These are phyloP conservation scores for Amblyraja radiata DNA, from an alignment of 2,797 vertebrate species.

Conservation along the genomic window DNA sequence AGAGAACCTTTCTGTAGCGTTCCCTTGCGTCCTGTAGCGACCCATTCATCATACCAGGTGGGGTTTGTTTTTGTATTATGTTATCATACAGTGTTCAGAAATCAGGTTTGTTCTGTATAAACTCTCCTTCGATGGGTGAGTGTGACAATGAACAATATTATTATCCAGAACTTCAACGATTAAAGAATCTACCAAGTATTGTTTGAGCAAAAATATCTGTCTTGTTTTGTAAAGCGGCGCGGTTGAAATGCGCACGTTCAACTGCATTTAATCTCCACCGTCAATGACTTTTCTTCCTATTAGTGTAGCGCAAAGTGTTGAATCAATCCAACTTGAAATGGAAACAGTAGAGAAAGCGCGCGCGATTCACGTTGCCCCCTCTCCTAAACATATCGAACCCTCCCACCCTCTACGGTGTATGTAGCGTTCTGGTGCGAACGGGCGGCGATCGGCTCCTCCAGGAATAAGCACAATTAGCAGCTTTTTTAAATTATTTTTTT, in stretches of 20 bases:
- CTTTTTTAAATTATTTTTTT: no score
- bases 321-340: background rate
- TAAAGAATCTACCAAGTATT: background rate
- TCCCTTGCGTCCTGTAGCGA: background rate
- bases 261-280: background rate
- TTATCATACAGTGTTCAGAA: background rate
- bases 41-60: background rate
- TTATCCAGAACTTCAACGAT: background rate
- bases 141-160: background rate
- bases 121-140: background rate
- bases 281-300: background rate
- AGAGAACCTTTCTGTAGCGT: background rate
- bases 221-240: background rate
- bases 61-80: background rate
- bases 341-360: no score
- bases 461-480: background rate
- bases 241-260: background rate
- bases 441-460: background rate
- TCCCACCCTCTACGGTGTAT: background rate
- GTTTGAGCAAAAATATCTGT: background rate
- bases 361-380: background rate
- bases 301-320: background rate
- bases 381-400: background rate
- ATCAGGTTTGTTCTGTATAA: background rate
- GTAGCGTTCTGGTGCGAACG: background rate